Base-by-base conservation (phyloP, 2,113 vertebrate species). In the Microtus pennsylvanicus region DNA sequence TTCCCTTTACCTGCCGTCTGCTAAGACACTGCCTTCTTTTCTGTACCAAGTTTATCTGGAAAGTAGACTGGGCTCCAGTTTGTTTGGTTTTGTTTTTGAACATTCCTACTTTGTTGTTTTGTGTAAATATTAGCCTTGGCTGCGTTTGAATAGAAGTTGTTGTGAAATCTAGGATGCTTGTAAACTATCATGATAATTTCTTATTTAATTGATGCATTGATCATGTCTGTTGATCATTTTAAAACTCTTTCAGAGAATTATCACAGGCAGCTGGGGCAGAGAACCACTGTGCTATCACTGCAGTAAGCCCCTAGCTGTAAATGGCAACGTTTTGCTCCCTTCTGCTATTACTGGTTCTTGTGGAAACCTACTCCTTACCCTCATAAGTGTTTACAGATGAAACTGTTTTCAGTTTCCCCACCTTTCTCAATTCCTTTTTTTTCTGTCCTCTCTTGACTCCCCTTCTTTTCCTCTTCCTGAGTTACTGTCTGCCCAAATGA, bases 151-250 rank as follows among this genome's bases (percentile, higher is more conserved):
- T 63, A 42, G 69, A 55, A 35, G 63, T 91, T 52, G 47, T 14
- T 91, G 89, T 94, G 74, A 86, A 75, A 94, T 72, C 30, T 69
- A 12, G 50, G 28, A 45, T 88, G 33, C 42, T 12, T 70, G 61
- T 7, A 2, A 4, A 87, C 67, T 47, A 22, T 50, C 17, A 1
- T 16, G 13, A 30, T 42, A 45, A 45, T n/a, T 95, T 93, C 61
- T 94, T 12, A 82, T 91, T 93, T 96, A 75, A 69, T 22, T 82
- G 16, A 16, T 78, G 16, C 38, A 76, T 17, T 87, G 52, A 75
- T 21, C n/a, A 26, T 83, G 28, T 6, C 26, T 42, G 78, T 2
- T 83, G 61, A 47, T 87, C 63, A 81, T 75, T 89, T 89, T 35
- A 42, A 72, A 93, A 58, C 65, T 90, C 28, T 22, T 58, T 33